Evolutionary conservation across 2,113 vertebrate species (phyloP), one percentile per base, ranked within the genome.

Genomic region (Riparia riparia): DNA sequence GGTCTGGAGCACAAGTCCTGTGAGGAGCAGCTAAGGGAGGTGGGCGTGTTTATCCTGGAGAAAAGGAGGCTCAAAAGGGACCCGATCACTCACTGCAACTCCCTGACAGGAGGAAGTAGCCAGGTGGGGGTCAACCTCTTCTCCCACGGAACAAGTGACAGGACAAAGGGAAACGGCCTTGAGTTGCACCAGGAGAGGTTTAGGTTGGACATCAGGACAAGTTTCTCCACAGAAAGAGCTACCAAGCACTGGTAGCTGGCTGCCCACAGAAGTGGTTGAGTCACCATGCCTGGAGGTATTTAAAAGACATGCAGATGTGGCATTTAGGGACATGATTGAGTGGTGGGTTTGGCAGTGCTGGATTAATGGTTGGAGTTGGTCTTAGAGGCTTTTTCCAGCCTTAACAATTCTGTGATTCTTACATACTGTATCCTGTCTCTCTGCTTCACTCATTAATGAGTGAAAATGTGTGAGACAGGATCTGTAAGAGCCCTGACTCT

Each of bases 71-170:
- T 47, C 14, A 42, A 2, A 4, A 3, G 14, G 6, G 4, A 42
- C 22, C 15, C 58, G 3, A 7, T 32, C 1, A 0, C 22, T 25
- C 21, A 45, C 51, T 37, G 2, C 13, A 63, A 1, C 10, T 19
- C 0, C 12, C 34, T 26, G 47, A 39, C 10, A 54, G n/a, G 66
- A 68, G 10, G 2, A 0, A 8, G 29, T 6, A 58, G 9, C 0
- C 1, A 28, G 19, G 8, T 12, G 21, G 7, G 21, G 0, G 1
- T 26, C 0, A 0, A 4, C 2, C 24, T 81, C 22, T 56, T 51
- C 50, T 72, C 10, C 16, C 14, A n/a, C 3, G n/a, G 17, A 41
- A 17, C 7, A 17, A n/a, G 15, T 0, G 1, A 16, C 3, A 49
- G 15, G 22, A 47, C 4, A 2, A 81, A 45, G 22, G 15, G 4